A percentile compares a stretch with the other conserved stretches of the same genome.
Conservation (phyloP, 2,888 invertebrate genomes). For the Polydrusus tereticollis region DNA sequence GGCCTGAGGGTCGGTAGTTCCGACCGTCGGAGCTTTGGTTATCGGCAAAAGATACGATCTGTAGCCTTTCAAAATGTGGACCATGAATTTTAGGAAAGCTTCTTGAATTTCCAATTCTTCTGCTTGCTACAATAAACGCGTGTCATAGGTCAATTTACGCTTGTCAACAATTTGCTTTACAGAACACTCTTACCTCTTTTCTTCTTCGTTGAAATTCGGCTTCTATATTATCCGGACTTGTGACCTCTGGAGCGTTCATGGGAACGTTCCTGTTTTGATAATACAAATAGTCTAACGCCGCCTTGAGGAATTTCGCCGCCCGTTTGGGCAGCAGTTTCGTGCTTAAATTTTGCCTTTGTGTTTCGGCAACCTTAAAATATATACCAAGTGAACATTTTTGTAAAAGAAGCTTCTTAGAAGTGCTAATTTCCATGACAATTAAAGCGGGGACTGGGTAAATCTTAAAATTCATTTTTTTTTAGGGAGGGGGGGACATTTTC, state of each 20-base stretch:
- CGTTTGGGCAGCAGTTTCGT: conserved; percentile 88
- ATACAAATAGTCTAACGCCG: conserved; percentile 83
- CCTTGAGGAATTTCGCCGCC: conserved; percentile 84
- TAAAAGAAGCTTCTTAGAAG: no score
- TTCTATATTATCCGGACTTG: conserved; percentile 71
- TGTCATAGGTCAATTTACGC: not conserved
- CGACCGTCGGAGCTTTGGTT: conserved; percentile 91
- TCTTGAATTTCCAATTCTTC: conserved; percentile 97
- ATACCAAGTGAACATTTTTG: no score
- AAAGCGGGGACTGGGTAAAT: no score
- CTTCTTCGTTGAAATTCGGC: conserved; percentile 85
- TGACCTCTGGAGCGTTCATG: conserved; percentile 44
- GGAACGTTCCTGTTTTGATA: conserved; percentile 70
- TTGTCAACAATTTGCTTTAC: not conserved
- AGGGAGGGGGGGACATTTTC: not conserved
- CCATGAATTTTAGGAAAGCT: conserved; percentile 96
- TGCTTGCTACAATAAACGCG: conserved; percentile 73
- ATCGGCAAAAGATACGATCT: conserved; percentile 90
- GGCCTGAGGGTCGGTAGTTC: conserved; percentile 95
- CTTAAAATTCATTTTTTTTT: not conserved
- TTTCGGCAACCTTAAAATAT: conserved; percentile 80
- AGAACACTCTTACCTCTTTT: conserved; percentile 74
- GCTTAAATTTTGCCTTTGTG: conserved; percentile 81
- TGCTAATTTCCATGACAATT: no score
- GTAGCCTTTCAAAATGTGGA: conserved; percentile 91